These are phyloP conservation scores for Ornithorhynchus anatinus DNA, from an alignment of 2,113 vertebrate genomes.

Conservation along the genomic window DNA sequence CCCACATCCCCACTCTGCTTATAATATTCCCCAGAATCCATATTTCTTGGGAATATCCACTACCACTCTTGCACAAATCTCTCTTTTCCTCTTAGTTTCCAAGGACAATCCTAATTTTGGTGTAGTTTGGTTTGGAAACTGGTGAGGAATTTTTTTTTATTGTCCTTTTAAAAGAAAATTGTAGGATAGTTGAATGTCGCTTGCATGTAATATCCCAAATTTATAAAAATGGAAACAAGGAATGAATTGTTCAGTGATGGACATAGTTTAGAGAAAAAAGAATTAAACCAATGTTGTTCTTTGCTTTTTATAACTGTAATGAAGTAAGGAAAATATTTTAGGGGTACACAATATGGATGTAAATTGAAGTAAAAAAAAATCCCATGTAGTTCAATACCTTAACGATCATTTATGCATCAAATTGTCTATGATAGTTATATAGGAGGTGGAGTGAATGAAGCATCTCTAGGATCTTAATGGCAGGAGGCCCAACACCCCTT, in stretches of 20 bases:
- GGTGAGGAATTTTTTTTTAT: background rate
- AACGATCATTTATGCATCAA: slow-evolving; percentile 12
- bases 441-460: slow-evolving; percentile 17
- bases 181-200: background rate
- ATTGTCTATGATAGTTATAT: slow-evolving; percentile 7
- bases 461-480: too few species aligned
- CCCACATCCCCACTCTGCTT: background rate
- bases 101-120: background rate
- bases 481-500: too few species aligned
- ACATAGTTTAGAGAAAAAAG: background rate
- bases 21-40: background rate
- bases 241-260: background rate
- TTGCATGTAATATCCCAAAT: background rate
- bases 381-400: background rate
- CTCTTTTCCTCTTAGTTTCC: background rate
- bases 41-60: background rate
- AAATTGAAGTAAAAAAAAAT: slow-evolving; percentile 24
- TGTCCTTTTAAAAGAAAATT: background rate
- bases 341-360: slow-evolving; percentile 18
- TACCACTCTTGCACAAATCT: background rate
- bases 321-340: slow-evolving; percentile 18
- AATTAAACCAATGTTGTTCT: background rate
- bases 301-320: background rate
- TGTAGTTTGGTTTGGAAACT: background rate
- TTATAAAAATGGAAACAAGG: background rate